Base-by-base conservation (phyloP, 2,888 invertebrate genomes). In the Eilema sororculum region DNA sequence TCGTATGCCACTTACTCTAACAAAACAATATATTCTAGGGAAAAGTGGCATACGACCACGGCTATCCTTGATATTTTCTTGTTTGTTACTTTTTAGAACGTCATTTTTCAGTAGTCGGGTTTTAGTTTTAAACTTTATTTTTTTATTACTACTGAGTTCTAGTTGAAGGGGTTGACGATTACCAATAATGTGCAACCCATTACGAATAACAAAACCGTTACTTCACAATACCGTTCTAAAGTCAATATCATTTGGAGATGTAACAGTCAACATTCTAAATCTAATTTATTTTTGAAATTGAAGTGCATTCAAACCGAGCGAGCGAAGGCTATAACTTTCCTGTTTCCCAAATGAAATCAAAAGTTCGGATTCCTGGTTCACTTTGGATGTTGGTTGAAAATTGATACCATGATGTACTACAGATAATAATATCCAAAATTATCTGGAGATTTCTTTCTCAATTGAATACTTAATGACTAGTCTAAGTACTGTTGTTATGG, bases 271-370 rank as follows among this genome's bases (percentile, higher is more conserved):
- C 20, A 68, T n/a, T 59, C 37, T 65, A 65, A 72, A 71, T 72
- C 61, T 65, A 78, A 63, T 78, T 81, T 70, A 70, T 65, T 56
- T 65, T 74, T 67, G 30, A 41, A 76, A 76, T 74, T 74, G 71
- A 69, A 76, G 69, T 72, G 67, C 63, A 71, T 62, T 71, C 24
- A 46, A 69, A 60, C 70, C 37, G 71, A 65, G 28, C 22, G 65
- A 58, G 56, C 60, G 56, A 58, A 28, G 24, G 74, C 71, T 68
- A 59, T 70, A 80, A 77, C 62, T 77, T 75, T 64, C 67, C 60
- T 68, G 69, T 78, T 72, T 57, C 69, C 61, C 33, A 74, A 76
- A 67, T 75, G 73, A 75, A 71, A 72, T 65, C 62, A 72, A 72
- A 73, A 75, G 67, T 68, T 28, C 24, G 12, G 33, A 52, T 22